Evolutionary conservation across 2,113 vertebrate species (phyloP).

Genomic region (Scartelaos histophorus): DNA sequence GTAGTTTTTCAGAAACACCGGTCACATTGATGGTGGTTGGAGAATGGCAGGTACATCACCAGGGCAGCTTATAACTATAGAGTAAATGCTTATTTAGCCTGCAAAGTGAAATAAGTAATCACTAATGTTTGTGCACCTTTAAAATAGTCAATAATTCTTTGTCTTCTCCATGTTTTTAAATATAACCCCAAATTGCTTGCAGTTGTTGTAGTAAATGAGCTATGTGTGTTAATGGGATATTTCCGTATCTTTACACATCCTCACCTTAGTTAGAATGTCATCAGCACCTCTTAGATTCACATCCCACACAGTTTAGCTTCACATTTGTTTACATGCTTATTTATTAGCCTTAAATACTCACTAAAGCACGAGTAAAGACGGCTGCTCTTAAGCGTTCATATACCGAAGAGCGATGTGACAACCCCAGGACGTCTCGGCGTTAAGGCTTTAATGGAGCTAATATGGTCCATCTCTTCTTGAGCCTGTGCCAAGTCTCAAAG

Average conservation of each 20-base stretch:
- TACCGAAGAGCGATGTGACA: slow-evolving; percentile 51
- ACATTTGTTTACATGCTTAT: slow-evolving; percentile 8
- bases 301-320: background rate
- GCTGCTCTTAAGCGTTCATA: slow-evolving; percentile 36
- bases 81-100: background rate
- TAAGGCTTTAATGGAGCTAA: slow-evolving; percentile 26
- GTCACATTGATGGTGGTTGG: too few relatives aligned
- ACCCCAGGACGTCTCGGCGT: slow-evolving; percentile 18
- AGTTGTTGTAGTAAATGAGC: too few relatives aligned
- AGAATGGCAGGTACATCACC: background rate
- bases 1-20: too few relatives aligned
- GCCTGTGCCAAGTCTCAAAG: slow-evolving; percentile 17
- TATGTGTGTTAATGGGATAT: too few relatives aligned
- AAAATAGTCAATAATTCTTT: background rate
- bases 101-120: background rate
- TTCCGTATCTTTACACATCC: too few relatives aligned
- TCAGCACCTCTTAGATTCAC: background rate
- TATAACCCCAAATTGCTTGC: too few relatives aligned
- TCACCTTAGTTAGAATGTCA: background rate
- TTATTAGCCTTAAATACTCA: slow-evolving; percentile 31
- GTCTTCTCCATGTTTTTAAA: background rate
- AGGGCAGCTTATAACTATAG: background rate
- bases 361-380: slow-evolving; percentile 28
- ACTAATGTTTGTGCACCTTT: background rate
- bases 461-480: slow-evolving; percentile 16